Base-by-base conservation (phyloP, 2,797 vertebrate genomes). In the Smutsia gigantea region DNA sequence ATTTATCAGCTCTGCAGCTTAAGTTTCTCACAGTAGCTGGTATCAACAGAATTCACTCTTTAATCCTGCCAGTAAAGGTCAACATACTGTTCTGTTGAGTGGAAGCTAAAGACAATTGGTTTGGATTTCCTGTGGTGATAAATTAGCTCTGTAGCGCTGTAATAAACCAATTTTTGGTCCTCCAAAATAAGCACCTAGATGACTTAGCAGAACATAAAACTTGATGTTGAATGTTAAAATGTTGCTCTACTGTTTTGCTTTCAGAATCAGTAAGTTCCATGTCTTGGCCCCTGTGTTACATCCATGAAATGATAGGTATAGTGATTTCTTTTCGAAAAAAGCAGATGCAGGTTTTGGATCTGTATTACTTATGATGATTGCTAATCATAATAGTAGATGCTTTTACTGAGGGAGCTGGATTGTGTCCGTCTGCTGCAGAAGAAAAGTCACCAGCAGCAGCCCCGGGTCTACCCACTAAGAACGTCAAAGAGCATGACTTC, bases 161-260 rank as follows among this genome's bases (percentile, higher is more conserved):
- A 15, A 49, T 78, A 68, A 84, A 68, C 31, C 39, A 7, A 12
- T 23, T 75, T 46, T 86, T 39, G 39, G 39, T 51, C 27, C 17
- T 90, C 85, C 46, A 74, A 53, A 94, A 53, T 75, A 72, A 88
- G 37, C 37, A 85, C 46, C 53, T 59, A 34, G 51, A 3, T 55
- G 64, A 71, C 84, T 93, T 55, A 94, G 23, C 23, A 90, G 75
- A 53, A 23, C 29, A 17, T 92, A 79, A 85, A 93, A 75, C 42
- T 66, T 31, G 15, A 12, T 14, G 37, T 79, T 69, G 77, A 79
- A 29, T 23, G 82, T 71, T 21, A 81, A 34, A 89, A 78, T 61
- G 29, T 23, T 71, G 31, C 55, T 77, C n/a, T 85, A 63, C 78
- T 78, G 4, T 27, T 83, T 87, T 82, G 4, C 31, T 83, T 87